Percentiles rank a stretch among this genome's conserved stretches.
phyloP scores from a whole-genome alignment of 2,888 invertebrate genomes.

The Callyntrura guangdongensis region DNA sequence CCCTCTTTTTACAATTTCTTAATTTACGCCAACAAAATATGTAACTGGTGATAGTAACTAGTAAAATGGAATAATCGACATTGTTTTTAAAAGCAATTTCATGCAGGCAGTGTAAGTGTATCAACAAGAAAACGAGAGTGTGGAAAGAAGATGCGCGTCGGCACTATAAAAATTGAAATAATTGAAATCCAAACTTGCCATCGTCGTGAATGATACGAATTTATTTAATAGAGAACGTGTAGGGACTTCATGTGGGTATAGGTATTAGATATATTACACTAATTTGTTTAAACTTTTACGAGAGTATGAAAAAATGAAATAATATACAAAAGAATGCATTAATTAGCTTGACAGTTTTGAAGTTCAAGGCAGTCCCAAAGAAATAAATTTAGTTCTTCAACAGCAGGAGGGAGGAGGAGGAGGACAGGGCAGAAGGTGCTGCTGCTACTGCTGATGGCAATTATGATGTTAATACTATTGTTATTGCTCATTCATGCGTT shows the following conservation, averaged over 20 bases:
- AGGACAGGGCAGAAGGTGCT: neutral
- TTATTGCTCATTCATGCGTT: conserved; percentile 9
- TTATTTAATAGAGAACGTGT: neutral
- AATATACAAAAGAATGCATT: neutral
- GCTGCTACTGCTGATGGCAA: neutral
- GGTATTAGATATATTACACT: neutral
- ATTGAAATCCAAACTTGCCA: conserved; percentile 43
- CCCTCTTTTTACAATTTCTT: neutral
- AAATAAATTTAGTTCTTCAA: neutral
- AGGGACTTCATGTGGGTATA: neutral
- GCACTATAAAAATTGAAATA: neutral
- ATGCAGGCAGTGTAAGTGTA: neutral
- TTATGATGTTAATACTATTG: neutral
- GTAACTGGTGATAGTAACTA: neutral
- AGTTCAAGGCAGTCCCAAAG: conserved; percentile 21
- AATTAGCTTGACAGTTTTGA: neutral
- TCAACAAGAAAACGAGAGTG: neutral
- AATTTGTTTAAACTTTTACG: neutral
- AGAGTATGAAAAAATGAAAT: neutral
- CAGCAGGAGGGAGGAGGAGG: neutral
- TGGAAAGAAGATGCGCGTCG: conserved; percentile 40
- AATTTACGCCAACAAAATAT: neutral
- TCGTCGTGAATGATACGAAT: neutral
- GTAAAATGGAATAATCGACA: conserved; percentile 4
- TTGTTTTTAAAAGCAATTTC: conserved; percentile 7